phyloP scores from a whole-genome alignment of 2,888 invertebrate species.

The Drosophila koepferae region DNA sequence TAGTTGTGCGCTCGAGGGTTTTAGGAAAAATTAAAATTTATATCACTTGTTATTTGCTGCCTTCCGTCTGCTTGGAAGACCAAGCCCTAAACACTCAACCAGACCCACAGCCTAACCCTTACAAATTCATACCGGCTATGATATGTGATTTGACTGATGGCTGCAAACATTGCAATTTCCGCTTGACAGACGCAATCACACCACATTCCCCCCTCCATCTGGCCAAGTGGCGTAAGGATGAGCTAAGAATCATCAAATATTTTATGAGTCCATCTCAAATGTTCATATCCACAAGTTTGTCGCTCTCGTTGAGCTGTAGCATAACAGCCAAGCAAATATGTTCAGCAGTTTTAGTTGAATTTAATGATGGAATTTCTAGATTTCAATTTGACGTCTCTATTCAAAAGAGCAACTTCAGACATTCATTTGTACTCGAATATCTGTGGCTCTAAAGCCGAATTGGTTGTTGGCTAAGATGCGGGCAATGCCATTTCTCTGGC shows the following conservation, averaged over 20 bases:
- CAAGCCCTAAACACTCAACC: not conserved
- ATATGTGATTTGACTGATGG: slow-evolving; percentile 64
- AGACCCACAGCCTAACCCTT: slow-evolving; percentile 11
- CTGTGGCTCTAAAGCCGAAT: not conserved
- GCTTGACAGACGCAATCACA: slow-evolving; percentile 22
- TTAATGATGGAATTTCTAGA: not conserved
- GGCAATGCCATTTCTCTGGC: not conserved
- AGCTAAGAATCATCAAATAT: slow-evolving; percentile 44
- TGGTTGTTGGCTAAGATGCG: not conserved
- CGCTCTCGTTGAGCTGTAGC: slow-evolving; percentile 16
- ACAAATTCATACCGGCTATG: slow-evolving; percentile 60
- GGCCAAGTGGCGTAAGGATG: slow-evolving; percentile 22
- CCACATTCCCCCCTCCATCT: not conserved
- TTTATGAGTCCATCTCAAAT: slow-evolving; percentile 42
- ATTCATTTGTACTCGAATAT: not conserved
- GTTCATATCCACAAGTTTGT: slow-evolving; percentile 37
- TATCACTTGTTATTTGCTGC: slow-evolving; percentile 51
- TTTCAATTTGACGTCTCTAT: not conserved
- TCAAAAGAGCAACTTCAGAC: not conserved
- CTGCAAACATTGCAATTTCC: slow-evolving; percentile 57
- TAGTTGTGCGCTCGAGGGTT: slow-evolving; percentile 36
- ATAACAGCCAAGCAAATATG: slow-evolving; percentile 35
- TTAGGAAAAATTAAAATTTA: slow-evolving; percentile 66
- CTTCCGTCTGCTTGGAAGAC: slow-evolving; percentile 3
- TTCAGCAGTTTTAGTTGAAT: slow-evolving; percentile 5